Percentiles rank a stretch among this genome's conserved stretches.
Evolutionary conservation across 2,797 vertebrate genomes (phyloP).

Genomic region (Yasuhikotakia modesta): DNA sequence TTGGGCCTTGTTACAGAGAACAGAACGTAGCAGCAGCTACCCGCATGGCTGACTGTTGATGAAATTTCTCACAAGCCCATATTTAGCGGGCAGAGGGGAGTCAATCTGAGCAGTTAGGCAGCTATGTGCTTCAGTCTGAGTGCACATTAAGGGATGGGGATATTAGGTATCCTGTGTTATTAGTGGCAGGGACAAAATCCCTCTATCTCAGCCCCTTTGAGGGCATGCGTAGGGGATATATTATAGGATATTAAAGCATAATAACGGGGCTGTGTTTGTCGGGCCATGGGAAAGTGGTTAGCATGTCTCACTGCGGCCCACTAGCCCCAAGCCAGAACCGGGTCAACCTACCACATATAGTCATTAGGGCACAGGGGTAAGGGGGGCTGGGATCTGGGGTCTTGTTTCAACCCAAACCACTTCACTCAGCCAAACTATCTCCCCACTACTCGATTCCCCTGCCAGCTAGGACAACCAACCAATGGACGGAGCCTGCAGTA

Average conservation of each 20-base stretch:
- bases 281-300: conserved; percentile 79
- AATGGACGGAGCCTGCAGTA: conserved; percentile 54
- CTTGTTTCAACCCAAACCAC: conserved; percentile 67
- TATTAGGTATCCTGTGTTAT: conserved; percentile 79
- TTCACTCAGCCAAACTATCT: conserved; percentile 54
- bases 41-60: conserved; percentile 69
- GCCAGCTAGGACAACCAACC: conserved; percentile 53
- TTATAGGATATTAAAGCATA: conserved; percentile 83
- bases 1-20: conserved; percentile 53
- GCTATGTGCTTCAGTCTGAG: conserved; percentile 70
- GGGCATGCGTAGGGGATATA: conserved; percentile 66
- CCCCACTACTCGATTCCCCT: conserved; percentile 44
- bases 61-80: conserved; percentile 66
- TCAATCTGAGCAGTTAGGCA: conserved; percentile 72
- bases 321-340: conserved; percentile 69
- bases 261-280: conserved; percentile 73
- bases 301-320: conserved; percentile 71
- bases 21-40: conserved; percentile 23
- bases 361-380: conserved; percentile 69
- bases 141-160: conserved; percentile 68
- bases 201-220: conserved; percentile 65
- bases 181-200: conserved; percentile 73
- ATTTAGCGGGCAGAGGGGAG: conserved; percentile 75
- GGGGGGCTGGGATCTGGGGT: conserved; percentile 55
- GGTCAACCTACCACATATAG: conserved; percentile 76